phyloP scores from a whole-genome alignment of 2,888 invertebrate species.

The Alcis repandata region DNA sequence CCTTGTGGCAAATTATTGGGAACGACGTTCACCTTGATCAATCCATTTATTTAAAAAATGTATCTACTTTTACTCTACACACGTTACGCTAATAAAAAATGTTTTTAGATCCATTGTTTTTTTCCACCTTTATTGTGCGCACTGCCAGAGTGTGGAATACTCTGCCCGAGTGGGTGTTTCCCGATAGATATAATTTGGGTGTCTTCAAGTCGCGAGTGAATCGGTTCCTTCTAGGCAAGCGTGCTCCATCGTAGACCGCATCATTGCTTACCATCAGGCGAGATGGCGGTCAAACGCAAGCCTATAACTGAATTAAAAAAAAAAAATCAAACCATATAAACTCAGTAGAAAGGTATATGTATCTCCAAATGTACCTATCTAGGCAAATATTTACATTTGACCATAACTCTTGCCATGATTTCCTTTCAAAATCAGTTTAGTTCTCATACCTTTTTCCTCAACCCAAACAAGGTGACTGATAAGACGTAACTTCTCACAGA shows the following conservation, averaged over 20 bases:
- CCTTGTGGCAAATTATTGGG: conserved; percentile 22
- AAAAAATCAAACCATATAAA: neutral
- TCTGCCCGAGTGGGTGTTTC: no score
- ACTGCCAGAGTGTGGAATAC: no score
- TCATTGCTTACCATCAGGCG: no score
- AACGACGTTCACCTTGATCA: conserved; percentile 32
- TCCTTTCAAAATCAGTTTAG: conserved; percentile 23
- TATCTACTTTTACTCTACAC: neutral
- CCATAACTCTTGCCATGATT: neutral
- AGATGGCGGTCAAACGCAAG: no score
- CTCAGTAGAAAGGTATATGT: neutral
- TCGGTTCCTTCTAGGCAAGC: no score
- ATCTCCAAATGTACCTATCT: conserved; percentile 3
- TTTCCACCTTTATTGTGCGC: no score
- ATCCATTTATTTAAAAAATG: conserved; percentile 11
- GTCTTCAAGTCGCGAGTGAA: no score
- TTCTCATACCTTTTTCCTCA: conserved; percentile 29
- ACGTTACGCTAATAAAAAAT: no score
- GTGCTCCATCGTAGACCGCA: no score
- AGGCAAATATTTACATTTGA: conserved; percentile 22
- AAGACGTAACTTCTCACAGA: conserved; percentile 39
- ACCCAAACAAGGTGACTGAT: conserved; percentile 32
- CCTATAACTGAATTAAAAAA: no score
- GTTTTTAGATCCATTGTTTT: no score
- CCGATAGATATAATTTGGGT: no score